Percentiles rank a stretch among this genome's conserved stretches.
Conservation (phyloP, 2,888 invertebrate species). For the Heliconius aoede region DNA sequence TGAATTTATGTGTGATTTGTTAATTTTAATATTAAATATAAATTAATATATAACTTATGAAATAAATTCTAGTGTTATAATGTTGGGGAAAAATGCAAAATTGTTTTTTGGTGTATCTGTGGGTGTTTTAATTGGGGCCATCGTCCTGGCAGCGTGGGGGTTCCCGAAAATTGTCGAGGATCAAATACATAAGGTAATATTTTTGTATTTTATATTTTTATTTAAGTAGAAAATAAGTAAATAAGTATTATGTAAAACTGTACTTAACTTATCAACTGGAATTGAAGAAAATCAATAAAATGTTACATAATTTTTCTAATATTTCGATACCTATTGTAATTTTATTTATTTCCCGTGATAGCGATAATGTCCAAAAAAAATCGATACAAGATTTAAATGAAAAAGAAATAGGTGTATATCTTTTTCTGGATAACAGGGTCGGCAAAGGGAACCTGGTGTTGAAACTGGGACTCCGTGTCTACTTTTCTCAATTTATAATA, state of each 20-base stretch:
- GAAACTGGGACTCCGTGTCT: too few relatives aligned
- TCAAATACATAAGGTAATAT: slow-evolving; percentile 78
- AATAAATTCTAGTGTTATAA: slow-evolving; percentile 49
- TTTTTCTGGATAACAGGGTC: too few relatives aligned
- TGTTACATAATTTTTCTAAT: too few relatives aligned
- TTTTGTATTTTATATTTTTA: not conserved
- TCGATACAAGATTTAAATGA: too few relatives aligned
- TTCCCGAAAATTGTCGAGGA: slow-evolving; percentile 75
- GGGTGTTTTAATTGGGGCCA: slow-evolving; percentile 65
- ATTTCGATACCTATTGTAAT: too few relatives aligned
- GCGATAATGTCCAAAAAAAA: too few relatives aligned
- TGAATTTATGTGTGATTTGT: not conserved
- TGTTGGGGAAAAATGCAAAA: slow-evolving; percentile 70
- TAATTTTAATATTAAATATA: not conserved
- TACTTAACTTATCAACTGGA: not conserved
- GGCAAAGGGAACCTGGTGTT: too few relatives aligned
- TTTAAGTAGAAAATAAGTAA: not conserved
- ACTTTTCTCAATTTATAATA: too few relatives aligned
- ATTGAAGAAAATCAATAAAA: not conserved
- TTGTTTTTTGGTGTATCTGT: slow-evolving; percentile 66
- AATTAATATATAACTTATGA: not conserved
- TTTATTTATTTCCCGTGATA: too few relatives aligned
- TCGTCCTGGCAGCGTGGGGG: slow-evolving; percentile 77
- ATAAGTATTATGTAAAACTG: not conserved
- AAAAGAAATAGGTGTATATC: too few relatives aligned